These are phyloP conservation scores for Ectobius pallidus DNA, from an alignment of 2,888 invertebrate genomes.

Conservation along the genomic window DNA sequence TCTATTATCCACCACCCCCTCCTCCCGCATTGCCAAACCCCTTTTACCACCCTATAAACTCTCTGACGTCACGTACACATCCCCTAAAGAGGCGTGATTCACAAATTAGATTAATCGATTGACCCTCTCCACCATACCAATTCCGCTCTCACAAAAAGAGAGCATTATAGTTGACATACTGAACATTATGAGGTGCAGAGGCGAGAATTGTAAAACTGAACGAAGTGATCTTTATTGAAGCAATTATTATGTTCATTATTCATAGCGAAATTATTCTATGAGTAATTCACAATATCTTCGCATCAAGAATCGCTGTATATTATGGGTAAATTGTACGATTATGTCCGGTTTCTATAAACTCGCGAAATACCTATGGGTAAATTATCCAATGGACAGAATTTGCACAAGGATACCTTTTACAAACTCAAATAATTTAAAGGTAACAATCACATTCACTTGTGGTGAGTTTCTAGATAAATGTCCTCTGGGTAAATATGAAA, in stretches of 20 bases:
- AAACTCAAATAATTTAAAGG: too few species aligned
- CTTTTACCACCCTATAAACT: slow-evolving; percentile 27
- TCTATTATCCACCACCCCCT: slow-evolving; percentile 24
- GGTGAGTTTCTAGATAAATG: too few species aligned
- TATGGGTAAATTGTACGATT: too few species aligned
- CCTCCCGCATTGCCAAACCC: not conserved
- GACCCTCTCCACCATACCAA: not conserved
- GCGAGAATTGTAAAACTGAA: not conserved
- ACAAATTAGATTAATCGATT: slow-evolving; percentile 36
- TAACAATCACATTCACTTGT: too few species aligned
- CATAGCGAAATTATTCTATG: too few species aligned
- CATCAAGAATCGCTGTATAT: too few species aligned
- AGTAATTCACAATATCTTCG: too few species aligned
- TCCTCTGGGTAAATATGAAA: too few species aligned
- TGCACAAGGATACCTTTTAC: too few species aligned
- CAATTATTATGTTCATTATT: not conserved
- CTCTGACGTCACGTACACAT: slow-evolving; percentile 28
- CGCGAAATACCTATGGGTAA: too few species aligned
- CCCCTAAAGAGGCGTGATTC: slow-evolving; percentile 29
- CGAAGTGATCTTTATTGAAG: not conserved
- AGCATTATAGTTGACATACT: slow-evolving; percentile 12
- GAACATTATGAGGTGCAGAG: slow-evolving; percentile 5
- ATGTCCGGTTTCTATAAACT: too few species aligned
- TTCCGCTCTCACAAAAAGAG: not conserved
- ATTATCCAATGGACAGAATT: too few species aligned